These are phyloP conservation scores for Pterostichus niger DNA, from an alignment of 2,888 invertebrate genomes.

Conservation along the genomic window DNA sequence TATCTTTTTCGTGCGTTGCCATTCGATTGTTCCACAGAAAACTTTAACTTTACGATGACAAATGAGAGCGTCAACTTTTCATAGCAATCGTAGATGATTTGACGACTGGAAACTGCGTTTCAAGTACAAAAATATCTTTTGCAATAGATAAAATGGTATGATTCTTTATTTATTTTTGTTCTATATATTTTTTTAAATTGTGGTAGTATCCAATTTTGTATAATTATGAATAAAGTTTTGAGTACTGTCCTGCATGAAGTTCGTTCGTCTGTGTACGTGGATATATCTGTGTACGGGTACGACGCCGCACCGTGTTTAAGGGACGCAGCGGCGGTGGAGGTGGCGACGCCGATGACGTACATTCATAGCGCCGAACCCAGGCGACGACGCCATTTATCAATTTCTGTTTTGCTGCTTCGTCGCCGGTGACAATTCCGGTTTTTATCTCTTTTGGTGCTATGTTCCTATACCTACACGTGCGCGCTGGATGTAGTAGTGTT, in stretches of 20 bases:
- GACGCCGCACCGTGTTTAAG: constrained; percentile 31
- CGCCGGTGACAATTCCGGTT: constrained; percentile 62
- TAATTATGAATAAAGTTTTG: neutral
- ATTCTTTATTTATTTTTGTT: too few species aligned
- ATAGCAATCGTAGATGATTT: too few species aligned
- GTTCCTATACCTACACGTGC: constrained; percentile 17
- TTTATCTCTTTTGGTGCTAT: constrained; percentile 51
- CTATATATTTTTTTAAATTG: neutral
- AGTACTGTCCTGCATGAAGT: neutral
- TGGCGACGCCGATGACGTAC: constrained; percentile 60
- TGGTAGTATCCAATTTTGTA: too few species aligned
- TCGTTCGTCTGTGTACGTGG: constrained; percentile 16
- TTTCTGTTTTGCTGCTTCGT: constrained; percentile 66
- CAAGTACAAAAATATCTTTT: too few species aligned
- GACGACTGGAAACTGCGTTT: too few species aligned
- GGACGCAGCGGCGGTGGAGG: constrained; percentile 27
- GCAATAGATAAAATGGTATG: too few species aligned
- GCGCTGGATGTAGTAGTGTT: neutral
- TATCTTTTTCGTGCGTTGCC: too few species aligned
- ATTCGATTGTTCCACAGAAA: too few species aligned
- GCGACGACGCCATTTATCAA: constrained; percentile 67
- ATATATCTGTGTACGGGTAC: neutral
- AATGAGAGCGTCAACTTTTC: too few species aligned
- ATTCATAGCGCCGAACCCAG: constrained; percentile 62
- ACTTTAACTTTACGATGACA: too few species aligned